Evolutionary conservation across 2,113 vertebrate genomes (phyloP), one percentile per base, ranked within the genome.

Genomic region (Gopherus evgoodei): DNA sequence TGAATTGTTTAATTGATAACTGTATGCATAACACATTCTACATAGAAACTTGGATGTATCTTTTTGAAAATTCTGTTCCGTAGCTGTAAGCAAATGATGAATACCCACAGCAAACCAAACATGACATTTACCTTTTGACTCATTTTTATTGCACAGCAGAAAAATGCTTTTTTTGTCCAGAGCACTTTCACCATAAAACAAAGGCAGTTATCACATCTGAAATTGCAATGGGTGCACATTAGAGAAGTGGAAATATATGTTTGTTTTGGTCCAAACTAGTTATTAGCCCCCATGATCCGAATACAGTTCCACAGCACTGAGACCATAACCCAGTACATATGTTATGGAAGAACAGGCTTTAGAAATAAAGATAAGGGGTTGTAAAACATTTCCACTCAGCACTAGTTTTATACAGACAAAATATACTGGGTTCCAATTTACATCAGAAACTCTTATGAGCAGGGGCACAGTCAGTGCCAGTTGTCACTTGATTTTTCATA

Each of bases 401-500:
- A 89, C 65, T 91, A 42, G 44, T 16, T 81, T 65, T 62, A 80
- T 29, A 57, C 24, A 57, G 57, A 19, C 82, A 90, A 35, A 31
- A 76, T 54, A 38, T 49, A 81, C 12, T 35, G 42, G 49, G 54
- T 62, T 84, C 80, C 84, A 65, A 82, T n/a, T 89, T 92, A 90
- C 92, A 89, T 88, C 27, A 93, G 57, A 89, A 86, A 84, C 25
- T 35, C 10, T 86, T 24, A 91, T 6, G 92, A 52, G 87, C 24
- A 87, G 65, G 76, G 81, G 79, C 24, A 53, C 13, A 79, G 76
- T 94, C 65, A 87, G 25, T 87, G 69, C 83, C 72, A 83, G 81
- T 86, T 72, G 93, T 62, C 81, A 83, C 49, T 84, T 90, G 59
- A 75, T 91, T 95, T 97, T n/a, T 83, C 57, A n/a, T 88, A 93